Base-by-base conservation (phyloP, 1,140 invertebrate genomes). In the Dendrolimus kikuchii region DNA sequence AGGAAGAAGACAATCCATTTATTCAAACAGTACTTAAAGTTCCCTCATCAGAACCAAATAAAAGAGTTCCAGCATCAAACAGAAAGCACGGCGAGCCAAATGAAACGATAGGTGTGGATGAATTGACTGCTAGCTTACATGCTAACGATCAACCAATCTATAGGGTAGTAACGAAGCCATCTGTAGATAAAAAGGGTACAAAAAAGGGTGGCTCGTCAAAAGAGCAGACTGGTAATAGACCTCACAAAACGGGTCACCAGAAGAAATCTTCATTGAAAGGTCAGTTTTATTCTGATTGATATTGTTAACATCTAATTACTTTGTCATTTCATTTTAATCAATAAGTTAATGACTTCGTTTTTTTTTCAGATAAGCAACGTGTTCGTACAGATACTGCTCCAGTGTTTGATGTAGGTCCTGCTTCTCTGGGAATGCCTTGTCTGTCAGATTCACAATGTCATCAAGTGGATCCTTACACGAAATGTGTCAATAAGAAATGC, bases 401-500 rank as follows among this genome's bases (percentile, higher is more conserved):
- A 7, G 60, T 65, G 0, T 47, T 67, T 9, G 78, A 81, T 42
- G 67, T 77, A 47, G 90, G 89, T 7, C 90, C 93, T 1, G 89
- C 94, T 7, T 95, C 93, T 9, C 83, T 97, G 7, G 95, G 96
- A 5, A 88, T 94, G 64, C 67, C 90, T 2, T 97, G 95, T 66
- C 76, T 89, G n/a, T 89, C 88, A 5, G 92, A 95, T 74, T 74
- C 91, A 9, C 94, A 97, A 80, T 97, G 96, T 77, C 90, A 92
- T 62, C 87, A 91, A 56, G 91, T 95, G 1, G 96, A 97, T 87
- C 89, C 92, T 1, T 88, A 93, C 63, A 94, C 95, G 0, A 85
- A 90, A 39, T 97, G 96, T 71, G 80, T 93, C n/a, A 89, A 89
- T 48, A 95, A 95, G 9, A 82, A 93, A 8, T 97, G 95, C 66